Evolutionary conservation across 2,797 vertebrate species (phyloP).

Genomic region (Podarcis siculus): DNA sequence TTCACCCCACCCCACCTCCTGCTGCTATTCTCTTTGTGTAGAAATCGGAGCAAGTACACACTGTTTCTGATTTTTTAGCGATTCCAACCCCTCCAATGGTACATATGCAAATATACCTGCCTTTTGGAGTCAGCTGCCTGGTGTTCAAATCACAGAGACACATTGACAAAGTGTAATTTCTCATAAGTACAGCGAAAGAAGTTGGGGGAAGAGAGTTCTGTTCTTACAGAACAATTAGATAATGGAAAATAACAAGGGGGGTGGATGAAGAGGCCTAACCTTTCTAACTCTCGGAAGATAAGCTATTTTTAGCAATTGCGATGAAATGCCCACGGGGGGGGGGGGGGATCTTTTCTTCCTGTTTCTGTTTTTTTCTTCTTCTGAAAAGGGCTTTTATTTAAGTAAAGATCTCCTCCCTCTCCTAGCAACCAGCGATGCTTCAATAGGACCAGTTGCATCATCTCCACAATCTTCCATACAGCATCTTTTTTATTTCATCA

Average conservation of each 20-base stretch:
- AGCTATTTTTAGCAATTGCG: slow-evolving; percentile 57
- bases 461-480: slow-evolving; percentile 9
- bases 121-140: background rate
- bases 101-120: slow-evolving; percentile 7
- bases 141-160: background rate
- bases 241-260: background rate
- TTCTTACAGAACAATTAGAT: background rate
- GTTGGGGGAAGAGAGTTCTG: background rate
- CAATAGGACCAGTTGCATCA: slow-evolving; percentile 37
- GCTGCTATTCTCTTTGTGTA: background rate
- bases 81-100: slow-evolving; percentile 5
- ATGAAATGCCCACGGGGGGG: slow-evolving; percentile 37
- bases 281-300: background rate
- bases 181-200: background rate
- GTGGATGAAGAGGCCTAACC: fast-evolving
- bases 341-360: background rate
- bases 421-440: slow-evolving; percentile 57
- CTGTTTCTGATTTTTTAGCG: background rate
- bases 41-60: background rate
- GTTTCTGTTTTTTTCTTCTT: slow-evolving; percentile 23
- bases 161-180: fast-evolving
- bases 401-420: slow-evolving; percentile 35
- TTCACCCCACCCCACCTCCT: background rate
- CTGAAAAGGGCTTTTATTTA: slow-evolving; percentile 52
- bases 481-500: background rate